These are phyloP conservation scores for Charanyca ferruginea DNA, from an alignment of 2,888 invertebrate genomes.

Conservation along the genomic window DNA sequence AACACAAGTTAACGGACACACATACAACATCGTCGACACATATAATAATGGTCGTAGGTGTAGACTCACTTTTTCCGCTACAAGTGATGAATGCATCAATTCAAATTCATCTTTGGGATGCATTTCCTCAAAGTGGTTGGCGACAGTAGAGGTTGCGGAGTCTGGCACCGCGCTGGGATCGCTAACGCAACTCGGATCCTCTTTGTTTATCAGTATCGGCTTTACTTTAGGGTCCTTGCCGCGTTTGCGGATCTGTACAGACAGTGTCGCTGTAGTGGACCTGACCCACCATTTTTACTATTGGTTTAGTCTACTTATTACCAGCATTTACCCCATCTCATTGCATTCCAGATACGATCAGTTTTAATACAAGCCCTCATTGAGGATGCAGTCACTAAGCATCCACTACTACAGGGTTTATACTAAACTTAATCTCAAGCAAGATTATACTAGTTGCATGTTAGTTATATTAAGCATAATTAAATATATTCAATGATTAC, in stretches of 20 bases:
- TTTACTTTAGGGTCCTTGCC: constrained; percentile 93
- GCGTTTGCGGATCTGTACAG: constrained; percentile 92
- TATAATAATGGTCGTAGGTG: constrained; percentile 53
- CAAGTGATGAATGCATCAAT: constrained; percentile 84
- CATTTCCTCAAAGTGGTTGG: constrained; percentile 95
- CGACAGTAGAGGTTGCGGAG: constrained; percentile 74
- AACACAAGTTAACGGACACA: constrained; percentile 42
- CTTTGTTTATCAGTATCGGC: constrained; percentile 94
- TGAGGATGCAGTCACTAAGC: neutral
- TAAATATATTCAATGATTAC: neutral
- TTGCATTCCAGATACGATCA: constrained; percentile 10
- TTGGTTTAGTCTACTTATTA: constrained; percentile 16
- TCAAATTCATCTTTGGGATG: constrained; percentile 95
- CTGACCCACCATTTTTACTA: constrained; percentile 36
- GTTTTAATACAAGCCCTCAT: neutral
- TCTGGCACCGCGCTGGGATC: constrained; percentile 87
- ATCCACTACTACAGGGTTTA: neutral
- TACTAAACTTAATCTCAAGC: neutral
- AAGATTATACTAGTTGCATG: neutral
- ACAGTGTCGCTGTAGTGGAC: constrained; percentile 62
- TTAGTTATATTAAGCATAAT: neutral
- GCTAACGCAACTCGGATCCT: constrained; percentile 92
- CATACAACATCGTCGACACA: constrained; percentile 50
- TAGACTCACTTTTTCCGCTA: constrained; percentile 87
- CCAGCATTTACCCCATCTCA: constrained; percentile 20